Conservation (phyloP, 2,797 vertebrate species). For the Falco novaeseelandiae region DNA sequence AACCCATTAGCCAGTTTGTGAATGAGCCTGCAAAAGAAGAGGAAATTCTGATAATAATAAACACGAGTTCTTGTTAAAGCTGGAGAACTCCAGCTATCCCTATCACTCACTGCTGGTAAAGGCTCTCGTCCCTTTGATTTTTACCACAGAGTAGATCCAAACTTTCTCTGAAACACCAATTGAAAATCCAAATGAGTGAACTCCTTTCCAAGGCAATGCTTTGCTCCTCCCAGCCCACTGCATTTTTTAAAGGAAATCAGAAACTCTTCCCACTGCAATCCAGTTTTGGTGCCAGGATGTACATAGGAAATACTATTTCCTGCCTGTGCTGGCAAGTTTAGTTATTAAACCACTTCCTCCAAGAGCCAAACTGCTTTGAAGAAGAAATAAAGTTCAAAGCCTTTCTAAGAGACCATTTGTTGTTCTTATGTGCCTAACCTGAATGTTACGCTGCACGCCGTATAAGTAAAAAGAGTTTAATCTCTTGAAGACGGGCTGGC, state of each 20-base stretch:
- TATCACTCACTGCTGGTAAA: background rate
- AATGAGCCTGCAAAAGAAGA: constrained; percentile 41
- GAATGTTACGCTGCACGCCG: background rate
- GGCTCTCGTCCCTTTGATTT: background rate
- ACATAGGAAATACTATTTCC: constrained; percentile 66
- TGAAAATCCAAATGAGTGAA: background rate
- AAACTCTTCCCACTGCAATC: constrained; percentile 26
- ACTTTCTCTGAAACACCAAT: background rate
- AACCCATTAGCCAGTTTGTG: constrained; percentile 49
- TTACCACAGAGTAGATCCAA: background rate
- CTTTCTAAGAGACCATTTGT: constrained; percentile 66
- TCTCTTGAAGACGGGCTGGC: constrained; percentile 42
- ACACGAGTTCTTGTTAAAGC: background rate
- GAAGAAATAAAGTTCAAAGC: constrained; percentile 73
- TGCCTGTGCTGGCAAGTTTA: constrained; percentile 50
- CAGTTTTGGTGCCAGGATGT: constrained; percentile 51
- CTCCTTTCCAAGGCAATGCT: background rate
- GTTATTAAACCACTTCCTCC: constrained; percentile 70
- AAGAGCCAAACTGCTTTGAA: constrained; percentile 60
- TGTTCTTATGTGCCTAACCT: constrained; percentile 60
- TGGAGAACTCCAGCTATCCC: background rate
- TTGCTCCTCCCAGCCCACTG: background rate
- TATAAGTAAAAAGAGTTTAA: constrained; percentile 20
- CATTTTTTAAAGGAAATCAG: constrained; percentile 37
- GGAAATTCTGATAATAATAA: constrained; percentile 52